Percentiles rank a stretch among this genome's conserved stretches.
These are phyloP conservation scores for Menidia menidia DNA, from an alignment of 2,797 vertebrate genomes.

Conservation along the genomic window DNA sequence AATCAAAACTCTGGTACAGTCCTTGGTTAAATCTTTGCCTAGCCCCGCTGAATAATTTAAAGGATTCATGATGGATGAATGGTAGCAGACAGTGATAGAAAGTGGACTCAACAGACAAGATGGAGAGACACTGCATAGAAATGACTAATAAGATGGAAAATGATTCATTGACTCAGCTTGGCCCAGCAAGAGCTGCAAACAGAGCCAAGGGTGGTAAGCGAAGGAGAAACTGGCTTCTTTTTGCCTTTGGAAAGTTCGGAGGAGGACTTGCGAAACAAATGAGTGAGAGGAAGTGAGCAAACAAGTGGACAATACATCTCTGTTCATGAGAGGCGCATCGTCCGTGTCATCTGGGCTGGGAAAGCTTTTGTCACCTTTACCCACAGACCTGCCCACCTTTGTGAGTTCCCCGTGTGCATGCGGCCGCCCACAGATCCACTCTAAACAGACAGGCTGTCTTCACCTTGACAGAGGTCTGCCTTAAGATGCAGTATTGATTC, in stretches of 20 bases:
- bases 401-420: background rate
- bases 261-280: constrained; percentile 50
- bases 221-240: constrained; percentile 63
- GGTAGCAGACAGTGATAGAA: constrained; percentile 65
- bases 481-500: constrained; percentile 76
- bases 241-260: constrained; percentile 58
- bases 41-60: constrained; percentile 61
- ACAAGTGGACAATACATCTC: constrained; percentile 19
- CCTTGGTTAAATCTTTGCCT: constrained; percentile 66
- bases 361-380: constrained; percentile 28
- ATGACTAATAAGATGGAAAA: constrained; percentile 78
- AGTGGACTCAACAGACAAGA: constrained; percentile 62
- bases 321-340: constrained; percentile 43
- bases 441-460: constrained; percentile 42
- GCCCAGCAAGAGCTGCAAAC: constrained; percentile 59
- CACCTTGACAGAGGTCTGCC: constrained; percentile 67
- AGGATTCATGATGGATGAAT: constrained; percentile 66
- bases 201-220: constrained; percentile 47
- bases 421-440: constrained; percentile 30
- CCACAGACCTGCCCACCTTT: background rate
- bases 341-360: constrained; percentile 32
- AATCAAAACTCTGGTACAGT: constrained; percentile 44
- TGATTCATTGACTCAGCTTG: constrained; percentile 73
- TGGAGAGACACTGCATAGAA: constrained; percentile 59
- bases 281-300: constrained; percentile 27